Conservation (phyloP, 2,113 vertebrate genomes). For the Empidonax traillii region DNA sequence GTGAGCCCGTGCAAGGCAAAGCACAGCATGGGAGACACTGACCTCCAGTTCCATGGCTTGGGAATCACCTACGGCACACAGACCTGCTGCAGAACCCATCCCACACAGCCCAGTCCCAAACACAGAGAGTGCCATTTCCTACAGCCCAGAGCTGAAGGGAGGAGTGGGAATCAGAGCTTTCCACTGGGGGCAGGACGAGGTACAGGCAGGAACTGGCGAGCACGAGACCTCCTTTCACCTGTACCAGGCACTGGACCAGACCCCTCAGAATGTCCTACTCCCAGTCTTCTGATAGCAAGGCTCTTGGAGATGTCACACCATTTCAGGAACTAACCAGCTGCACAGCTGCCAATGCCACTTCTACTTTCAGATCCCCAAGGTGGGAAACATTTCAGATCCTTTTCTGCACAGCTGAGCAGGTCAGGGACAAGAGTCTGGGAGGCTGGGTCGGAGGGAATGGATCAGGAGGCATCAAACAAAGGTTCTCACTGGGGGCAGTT, state of each 20-base stretch:
- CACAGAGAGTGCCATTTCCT: not conserved
- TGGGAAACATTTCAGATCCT: not conserved
- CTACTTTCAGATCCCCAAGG: not conserved
- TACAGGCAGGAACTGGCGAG: not conserved
- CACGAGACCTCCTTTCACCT: not conserved
- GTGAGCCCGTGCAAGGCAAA: not conserved
- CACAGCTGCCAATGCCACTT: not conserved
- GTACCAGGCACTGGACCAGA: fast-evolving
- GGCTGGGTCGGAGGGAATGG: not conserved
- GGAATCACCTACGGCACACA: not conserved
- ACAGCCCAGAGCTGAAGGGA: not conserved
- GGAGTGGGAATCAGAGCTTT: not conserved
- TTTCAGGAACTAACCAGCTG: not conserved
- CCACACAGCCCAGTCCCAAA: not conserved
- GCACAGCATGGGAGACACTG: fast-evolving
- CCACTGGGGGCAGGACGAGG: not conserved
- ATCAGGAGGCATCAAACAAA: not conserved
- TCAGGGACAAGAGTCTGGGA: fast-evolving
- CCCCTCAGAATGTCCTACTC: not conserved
- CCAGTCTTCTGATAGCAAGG: fast-evolving
- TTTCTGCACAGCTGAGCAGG: not conserved
- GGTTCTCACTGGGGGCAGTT: not conserved
- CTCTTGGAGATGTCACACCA: fast-evolving
- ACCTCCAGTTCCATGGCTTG: not conserved
- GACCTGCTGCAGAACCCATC: not conserved